These are phyloP conservation scores for Karalla daura DNA, from an alignment of 2,797 vertebrate genomes.

Conservation along the genomic window DNA sequence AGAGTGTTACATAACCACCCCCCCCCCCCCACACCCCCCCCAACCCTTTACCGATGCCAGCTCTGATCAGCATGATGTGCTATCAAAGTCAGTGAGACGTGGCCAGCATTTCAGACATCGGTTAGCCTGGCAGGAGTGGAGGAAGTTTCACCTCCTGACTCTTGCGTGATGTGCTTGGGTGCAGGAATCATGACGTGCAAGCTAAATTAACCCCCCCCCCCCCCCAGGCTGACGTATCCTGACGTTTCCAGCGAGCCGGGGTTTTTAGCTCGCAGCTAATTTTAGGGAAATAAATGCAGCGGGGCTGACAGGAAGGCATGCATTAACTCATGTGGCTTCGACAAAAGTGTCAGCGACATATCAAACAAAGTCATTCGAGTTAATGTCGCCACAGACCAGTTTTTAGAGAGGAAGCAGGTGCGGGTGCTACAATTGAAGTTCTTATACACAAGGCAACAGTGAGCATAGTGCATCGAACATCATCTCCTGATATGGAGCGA, in stretches of 20 bases:
- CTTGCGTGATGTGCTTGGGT: conserved; percentile 30
- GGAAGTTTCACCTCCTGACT: conserved; percentile 34
- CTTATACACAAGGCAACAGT: too few relatives aligned
- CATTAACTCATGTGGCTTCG: background rate
- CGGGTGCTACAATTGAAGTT: too few relatives aligned
- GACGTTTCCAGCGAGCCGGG: conserved; percentile 11
- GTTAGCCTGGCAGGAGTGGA: conserved; percentile 5
- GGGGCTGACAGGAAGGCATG: background rate
- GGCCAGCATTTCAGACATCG: conserved; percentile 29
- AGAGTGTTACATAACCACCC: background rate
- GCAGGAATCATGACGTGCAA: conserved; percentile 9
- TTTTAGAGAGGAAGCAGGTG: too few relatives aligned
- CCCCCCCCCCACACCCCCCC: too few relatives aligned
- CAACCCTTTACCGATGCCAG: background rate
- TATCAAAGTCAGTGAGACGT: conserved; percentile 36
- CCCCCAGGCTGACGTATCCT: background rate
- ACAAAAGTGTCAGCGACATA: background rate
- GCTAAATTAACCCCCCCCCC: too few relatives aligned
- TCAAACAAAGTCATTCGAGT: background rate
- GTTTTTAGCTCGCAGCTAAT: background rate
- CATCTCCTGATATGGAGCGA: conserved; percentile 9
- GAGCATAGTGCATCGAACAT: conserved; percentile 13
- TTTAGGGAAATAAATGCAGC: background rate
- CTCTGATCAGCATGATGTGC: conserved; percentile 31
- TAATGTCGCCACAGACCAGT: too few relatives aligned